A percentile compares a stretch with the other conserved stretches of the same genome.
These are phyloP conservation scores for Xylophagus ater DNA, from an alignment of 2,888 invertebrate species.

Conservation along the genomic window DNA sequence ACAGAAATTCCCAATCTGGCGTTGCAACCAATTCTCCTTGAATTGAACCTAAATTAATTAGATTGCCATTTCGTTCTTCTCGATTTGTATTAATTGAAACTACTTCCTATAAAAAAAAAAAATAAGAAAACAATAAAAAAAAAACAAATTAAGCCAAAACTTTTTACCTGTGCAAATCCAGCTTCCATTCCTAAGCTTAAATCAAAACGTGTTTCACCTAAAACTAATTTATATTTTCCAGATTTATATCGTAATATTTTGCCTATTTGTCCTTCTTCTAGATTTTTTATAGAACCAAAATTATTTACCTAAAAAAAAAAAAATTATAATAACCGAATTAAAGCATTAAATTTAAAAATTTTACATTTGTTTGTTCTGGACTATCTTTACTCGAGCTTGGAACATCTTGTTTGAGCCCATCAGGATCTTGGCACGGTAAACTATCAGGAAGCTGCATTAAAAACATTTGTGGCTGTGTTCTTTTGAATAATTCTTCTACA, in stretches of 20 bases:
- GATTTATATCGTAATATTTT: constrained; percentile 47
- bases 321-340: not conserved
- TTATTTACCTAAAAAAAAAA: too few relatives aligned
- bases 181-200: constrained; percentile 47
- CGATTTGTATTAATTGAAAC: constrained; percentile 45
- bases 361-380: constrained; percentile 44
- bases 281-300: constrained; percentile 24
- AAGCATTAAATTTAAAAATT: too few relatives aligned
- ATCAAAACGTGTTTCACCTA: constrained; percentile 48
- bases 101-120: constrained; percentile 37
- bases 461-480: constrained; percentile 25
- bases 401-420: too few relatives aligned
- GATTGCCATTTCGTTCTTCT: constrained; percentile 44
- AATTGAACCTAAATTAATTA: constrained; percentile 46
- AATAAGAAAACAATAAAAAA: not conserved
- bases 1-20: constrained; percentile 45
- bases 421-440: too few relatives aligned
- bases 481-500: constrained; percentile 27
- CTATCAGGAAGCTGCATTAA: too few relatives aligned
- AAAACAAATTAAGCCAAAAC: too few relatives aligned
- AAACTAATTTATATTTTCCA: constrained; percentile 44
- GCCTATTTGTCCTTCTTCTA: constrained; percentile 50
- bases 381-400: constrained; percentile 46
- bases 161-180: constrained; percentile 43
- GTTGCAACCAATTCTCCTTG: constrained; percentile 47